These are phyloP conservation scores for Caradrina kadenii DNA, from an alignment of 2,888 invertebrate genomes.

Conservation along the genomic window DNA sequence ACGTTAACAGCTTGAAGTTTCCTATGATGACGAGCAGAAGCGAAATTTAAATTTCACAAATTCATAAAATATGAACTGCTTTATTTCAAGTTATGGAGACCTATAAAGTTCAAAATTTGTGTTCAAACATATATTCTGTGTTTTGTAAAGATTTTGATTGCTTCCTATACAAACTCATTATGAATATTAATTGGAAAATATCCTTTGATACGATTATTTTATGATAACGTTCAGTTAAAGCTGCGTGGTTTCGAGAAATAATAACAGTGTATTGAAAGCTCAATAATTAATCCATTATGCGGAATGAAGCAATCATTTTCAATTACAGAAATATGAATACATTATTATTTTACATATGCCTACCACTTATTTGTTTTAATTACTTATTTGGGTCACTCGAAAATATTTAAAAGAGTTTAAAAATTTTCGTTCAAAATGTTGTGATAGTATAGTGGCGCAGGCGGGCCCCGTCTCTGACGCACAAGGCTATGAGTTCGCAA, in stretches of 20 bases:
- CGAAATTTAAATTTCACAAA: conserved; percentile 63
- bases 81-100: conserved; percentile 55
- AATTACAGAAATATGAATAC: conserved; percentile 6
- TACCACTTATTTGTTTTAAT: too few species aligned
- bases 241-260: conserved; percentile 36
- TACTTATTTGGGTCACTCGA: neutral
- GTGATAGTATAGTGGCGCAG: too few species aligned
- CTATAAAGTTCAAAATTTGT: conserved; percentile 43
- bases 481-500: too few species aligned
- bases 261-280: conserved; percentile 44
- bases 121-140: conserved; percentile 11
- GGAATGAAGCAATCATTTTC: conserved; percentile 23
- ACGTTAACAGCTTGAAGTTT: conserved; percentile 64
- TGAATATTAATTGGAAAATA: conserved; percentile 60
- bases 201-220: conserved; percentile 49
- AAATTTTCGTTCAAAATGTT: too few species aligned
- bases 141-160: conserved; percentile 18
- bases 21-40: conserved; percentile 53
- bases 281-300: conserved; percentile 25
- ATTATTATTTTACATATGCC: neutral
- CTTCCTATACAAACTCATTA: conserved; percentile 53
- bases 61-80: conserved; percentile 64
- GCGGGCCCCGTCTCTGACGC: too few species aligned
- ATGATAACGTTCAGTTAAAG: conserved; percentile 17
- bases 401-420: neutral